These are phyloP conservation scores for Coturnix japonica DNA, from an alignment of 2,113 vertebrate species.

Conservation along the genomic window DNA sequence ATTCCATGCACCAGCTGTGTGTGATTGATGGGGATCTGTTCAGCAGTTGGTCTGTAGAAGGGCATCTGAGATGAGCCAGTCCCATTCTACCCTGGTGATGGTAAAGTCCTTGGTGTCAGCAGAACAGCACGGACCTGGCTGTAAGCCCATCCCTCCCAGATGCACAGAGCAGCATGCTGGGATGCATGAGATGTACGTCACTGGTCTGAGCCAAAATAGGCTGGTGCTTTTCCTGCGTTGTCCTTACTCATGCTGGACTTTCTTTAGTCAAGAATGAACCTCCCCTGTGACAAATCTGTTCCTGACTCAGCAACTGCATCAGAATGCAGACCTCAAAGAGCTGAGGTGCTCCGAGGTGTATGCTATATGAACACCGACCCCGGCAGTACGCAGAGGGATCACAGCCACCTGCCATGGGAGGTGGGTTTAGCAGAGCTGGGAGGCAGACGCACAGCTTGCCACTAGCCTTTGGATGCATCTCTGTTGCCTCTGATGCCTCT, in stretches of 20 bases:
- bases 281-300: constrained; percentile 42
- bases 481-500: background rate
- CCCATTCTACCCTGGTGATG: background rate
- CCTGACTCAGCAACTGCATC: constrained; percentile 38
- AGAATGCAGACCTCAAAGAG: background rate
- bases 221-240: background rate
- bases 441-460: background rate
- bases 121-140: background rate
- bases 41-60: background rate
- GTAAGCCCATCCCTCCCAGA: background rate
- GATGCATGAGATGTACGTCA: background rate
- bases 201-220: background rate
- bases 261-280: constrained; percentile 29
- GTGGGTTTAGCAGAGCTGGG: background rate
- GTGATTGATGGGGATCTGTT: background rate
- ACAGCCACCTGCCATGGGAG: background rate
- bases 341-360: constrained; percentile 30
- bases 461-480: too few species aligned
- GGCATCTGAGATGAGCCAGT: background rate
- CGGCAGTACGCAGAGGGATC: too few species aligned
- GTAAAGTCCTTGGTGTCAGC: background rate
- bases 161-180: background rate
- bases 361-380: background rate
- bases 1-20: fast-evolving
- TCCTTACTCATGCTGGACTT: constrained; percentile 19